A percentile compares a stretch with the other conserved stretches of the same genome.
Evolutionary conservation across 2,113 vertebrate genomes (phyloP).

Genomic region (Pristiophorus japonicus): DNA sequence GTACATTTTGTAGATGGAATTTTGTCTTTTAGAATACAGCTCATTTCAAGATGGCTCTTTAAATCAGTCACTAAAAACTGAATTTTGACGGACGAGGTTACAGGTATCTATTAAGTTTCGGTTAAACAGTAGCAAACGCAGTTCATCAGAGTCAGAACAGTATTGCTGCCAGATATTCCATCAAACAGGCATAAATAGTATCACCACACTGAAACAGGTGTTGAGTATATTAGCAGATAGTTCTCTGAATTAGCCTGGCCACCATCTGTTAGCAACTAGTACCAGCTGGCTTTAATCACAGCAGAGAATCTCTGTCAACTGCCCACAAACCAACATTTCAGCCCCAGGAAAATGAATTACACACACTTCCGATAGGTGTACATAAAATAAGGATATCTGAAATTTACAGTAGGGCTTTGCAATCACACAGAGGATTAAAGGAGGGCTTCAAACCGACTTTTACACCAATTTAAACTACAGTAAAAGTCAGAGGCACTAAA

Average conservation of each 20-base stretch:
- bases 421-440: slow-evolving; percentile 58
- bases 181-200: background rate
- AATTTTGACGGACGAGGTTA: background rate
- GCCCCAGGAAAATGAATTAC: slow-evolving; percentile 46
- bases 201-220: slow-evolving; percentile 40
- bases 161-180: background rate
- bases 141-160: background rate
- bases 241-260: slow-evolving; percentile 45
- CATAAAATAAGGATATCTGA: slow-evolving; percentile 63
- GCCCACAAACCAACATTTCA: slow-evolving; percentile 43
- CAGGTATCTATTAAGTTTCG: background rate
- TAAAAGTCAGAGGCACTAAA: slow-evolving; percentile 57
- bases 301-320: slow-evolving; percentile 48
- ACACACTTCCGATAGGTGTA: slow-evolving; percentile 60
- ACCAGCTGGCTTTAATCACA: slow-evolving; percentile 41
- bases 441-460: slow-evolving; percentile 62
- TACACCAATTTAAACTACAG: slow-evolving; percentile 63
- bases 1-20: background rate
- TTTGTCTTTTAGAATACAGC: background rate
- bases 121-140: background rate
- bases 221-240: slow-evolving; percentile 45
- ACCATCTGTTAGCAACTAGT: slow-evolving; percentile 47
- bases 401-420: slow-evolving; percentile 52
- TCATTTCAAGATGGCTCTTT: background rate
- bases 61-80: background rate